These are phyloP conservation scores for Papilio polyxenes DNA, from an alignment of 1,140 invertebrate species.

Conservation along the genomic window DNA sequence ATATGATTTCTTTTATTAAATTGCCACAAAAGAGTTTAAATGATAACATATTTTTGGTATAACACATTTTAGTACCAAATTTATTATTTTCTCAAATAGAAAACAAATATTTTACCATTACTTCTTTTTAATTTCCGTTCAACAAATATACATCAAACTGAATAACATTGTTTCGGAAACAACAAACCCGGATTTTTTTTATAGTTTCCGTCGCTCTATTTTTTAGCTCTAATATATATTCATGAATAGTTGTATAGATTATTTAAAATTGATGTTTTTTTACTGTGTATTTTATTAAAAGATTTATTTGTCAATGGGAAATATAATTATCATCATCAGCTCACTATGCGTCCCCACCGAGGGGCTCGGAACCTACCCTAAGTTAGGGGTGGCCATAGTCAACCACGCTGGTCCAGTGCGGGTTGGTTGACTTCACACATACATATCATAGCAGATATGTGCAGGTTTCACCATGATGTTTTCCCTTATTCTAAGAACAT, in stretches of 20 bases:
- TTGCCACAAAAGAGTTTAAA: too few species aligned
- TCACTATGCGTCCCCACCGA: too few species aligned
- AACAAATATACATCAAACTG: not conserved
- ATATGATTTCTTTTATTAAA: too few species aligned
- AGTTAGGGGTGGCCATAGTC: too few species aligned
- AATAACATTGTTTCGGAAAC: constrained; percentile 7
- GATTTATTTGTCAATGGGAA: not conserved
- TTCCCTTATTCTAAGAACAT: too few species aligned
- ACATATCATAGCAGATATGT: too few species aligned
- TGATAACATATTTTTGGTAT: too few species aligned
- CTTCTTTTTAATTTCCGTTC: not conserved
- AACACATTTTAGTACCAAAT: not conserved
- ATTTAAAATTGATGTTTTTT: not conserved
- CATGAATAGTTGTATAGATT: not conserved
- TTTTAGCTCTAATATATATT: not conserved
- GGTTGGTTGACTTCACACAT: too few species aligned
- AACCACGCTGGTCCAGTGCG: too few species aligned
- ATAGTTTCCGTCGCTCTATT: constrained; percentile 7
- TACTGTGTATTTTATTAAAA: not conserved
- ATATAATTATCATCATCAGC: too few species aligned
- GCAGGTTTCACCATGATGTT: too few species aligned
- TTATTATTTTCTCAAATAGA: not conserved
- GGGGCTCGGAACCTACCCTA: too few species aligned
- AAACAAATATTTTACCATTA: not conserved
- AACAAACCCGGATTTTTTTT: constrained; percentile 13